Base-by-base conservation (phyloP, 1,140 invertebrate genomes). In the Coelopa frigida region DNA sequence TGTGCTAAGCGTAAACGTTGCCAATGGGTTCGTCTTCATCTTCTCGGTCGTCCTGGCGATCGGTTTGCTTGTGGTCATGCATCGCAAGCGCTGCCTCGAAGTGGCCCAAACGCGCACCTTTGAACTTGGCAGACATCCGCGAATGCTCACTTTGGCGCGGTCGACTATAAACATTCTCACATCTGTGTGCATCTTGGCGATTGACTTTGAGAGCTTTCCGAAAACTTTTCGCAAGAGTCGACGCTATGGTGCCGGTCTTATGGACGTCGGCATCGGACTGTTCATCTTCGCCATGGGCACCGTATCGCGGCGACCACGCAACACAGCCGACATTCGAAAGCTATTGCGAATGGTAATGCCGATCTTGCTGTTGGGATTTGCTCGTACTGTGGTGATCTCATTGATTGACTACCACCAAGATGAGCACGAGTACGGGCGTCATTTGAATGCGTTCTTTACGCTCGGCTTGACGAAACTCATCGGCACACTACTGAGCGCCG, bases 371-470 rank as follows among this genome's bases (percentile, higher is more conserved):
- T 58, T 98, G 10, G 94, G 93, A 5, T 45, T 88, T 3, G 61
- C 73, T 0, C 75, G 94, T 56, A 80, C 76, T 48, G 22, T 82
- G 3, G 66, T 78, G n/a, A 71, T 84, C 10, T 79, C 79, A 58
- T 57, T 74, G 46, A 66, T 83, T 3, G 77, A 87, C 45, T 98
- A 98, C 70, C 84, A 91, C 44, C 82, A 87, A 59, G 86, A 93
- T 69, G 77, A 89, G 0, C 79, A 82, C 5, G 95, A 98, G 64
- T 98, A 98, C 75, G 95, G 94, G 3, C 75, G 86, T 5, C 93
- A 97, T 72, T 95, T 94, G 89, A 98, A 98, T 70, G 98, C 98
- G 65, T 98, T 97, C 62, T 82, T 95, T 46, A 96, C 91, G 2
- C 67, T 98, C 27, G 89, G 87, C 20, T 71, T 84, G 33, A 83